Base-by-base conservation (phyloP, 2,797 vertebrate species). In the Chromis chromis region DNA sequence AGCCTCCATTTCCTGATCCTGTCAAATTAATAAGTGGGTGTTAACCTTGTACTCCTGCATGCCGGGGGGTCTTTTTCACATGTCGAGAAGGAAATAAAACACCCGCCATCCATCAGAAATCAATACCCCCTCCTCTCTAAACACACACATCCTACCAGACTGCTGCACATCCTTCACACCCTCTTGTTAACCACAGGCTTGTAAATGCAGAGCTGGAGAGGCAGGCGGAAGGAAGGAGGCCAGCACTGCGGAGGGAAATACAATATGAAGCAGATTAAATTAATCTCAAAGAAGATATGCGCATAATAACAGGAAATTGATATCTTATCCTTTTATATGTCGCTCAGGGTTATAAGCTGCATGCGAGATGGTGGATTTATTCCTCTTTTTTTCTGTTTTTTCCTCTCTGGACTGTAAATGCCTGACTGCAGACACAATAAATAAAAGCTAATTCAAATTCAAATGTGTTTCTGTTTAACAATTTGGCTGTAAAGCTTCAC, bases 271-370 rank as follows among this genome's bases (percentile, higher is more conserved):
- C 46, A 73, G 67, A 86, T 89, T 83, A 42, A 79, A 77, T 84
- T 76, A 79, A 88, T 82, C 62, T 83, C 10, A 68, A 54, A 72
- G 40, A 54, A 81, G 46, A 86, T 63, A 72, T 21, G 40, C 39
- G 21, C 17, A 24, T 70, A 84, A 86, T 70, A 71, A 86, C 78
- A 88, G 81, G 77, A 91, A 88, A 87, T 84, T 74, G 66, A 79
- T 62, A 73, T 79, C 24, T 74, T 50, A 81, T 81, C 75, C 58
- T 62, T 76, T 64, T 72, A 61, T 60, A 40, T 70, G 55, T 53
- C 52, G 71, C 79, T 70, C 22, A 1, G 56, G 70, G 74, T 63
- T 49, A 39, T 56, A 46, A 74, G 7, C 49, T 58, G 60, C 31
- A 13, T 58, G 19, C 44, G 27, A 55, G 44, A 77, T 36, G 49